These are phyloP conservation scores for Eustalomyia histrio DNA, from an alignment of 2,888 invertebrate species.

Conservation along the genomic window DNA sequence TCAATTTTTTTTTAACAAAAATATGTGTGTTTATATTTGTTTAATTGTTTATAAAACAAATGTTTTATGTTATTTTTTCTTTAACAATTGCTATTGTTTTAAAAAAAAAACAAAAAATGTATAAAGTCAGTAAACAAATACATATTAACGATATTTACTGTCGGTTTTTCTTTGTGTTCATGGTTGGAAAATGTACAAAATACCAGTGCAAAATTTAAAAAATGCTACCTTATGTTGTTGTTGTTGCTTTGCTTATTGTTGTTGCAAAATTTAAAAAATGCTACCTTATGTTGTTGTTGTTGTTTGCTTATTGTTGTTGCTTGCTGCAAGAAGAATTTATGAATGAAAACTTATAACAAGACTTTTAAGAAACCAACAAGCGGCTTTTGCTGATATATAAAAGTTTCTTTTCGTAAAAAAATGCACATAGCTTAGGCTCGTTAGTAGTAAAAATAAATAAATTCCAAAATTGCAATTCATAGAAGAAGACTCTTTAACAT, in stretches of 20 bases:
- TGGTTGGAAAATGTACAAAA: conserved; percentile 54
- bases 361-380: conserved; percentile 24
- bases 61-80: conserved; percentile 43
- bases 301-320: conserved; percentile 32
- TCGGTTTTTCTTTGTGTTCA: conserved; percentile 57
- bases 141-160: conserved; percentile 46
- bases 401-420: conserved; percentile 16
- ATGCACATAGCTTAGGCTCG: conserved; percentile 30
- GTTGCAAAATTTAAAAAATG: conserved; percentile 63
- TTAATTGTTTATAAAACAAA: conserved; percentile 41
- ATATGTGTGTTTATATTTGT: conserved; percentile 5
- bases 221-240: conserved; percentile 30
- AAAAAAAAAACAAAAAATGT: conserved; percentile 12
- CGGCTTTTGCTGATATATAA: conserved; percentile 1
- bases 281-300: conserved; percentile 20
- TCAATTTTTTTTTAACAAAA: neutral
- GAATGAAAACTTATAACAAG: conserved; percentile 63
- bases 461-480: conserved; percentile 31
- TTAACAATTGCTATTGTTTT: conserved; percentile 61
- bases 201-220: conserved; percentile 65
- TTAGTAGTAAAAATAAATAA: conserved; percentile 20
- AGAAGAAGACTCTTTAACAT: conserved; percentile 15
- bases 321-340: conserved; percentile 58
- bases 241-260: conserved; percentile 35
- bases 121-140: conserved; percentile 12